Conservation (phyloP, 2,797 vertebrate genomes). For the Xerus rutilus region DNA sequence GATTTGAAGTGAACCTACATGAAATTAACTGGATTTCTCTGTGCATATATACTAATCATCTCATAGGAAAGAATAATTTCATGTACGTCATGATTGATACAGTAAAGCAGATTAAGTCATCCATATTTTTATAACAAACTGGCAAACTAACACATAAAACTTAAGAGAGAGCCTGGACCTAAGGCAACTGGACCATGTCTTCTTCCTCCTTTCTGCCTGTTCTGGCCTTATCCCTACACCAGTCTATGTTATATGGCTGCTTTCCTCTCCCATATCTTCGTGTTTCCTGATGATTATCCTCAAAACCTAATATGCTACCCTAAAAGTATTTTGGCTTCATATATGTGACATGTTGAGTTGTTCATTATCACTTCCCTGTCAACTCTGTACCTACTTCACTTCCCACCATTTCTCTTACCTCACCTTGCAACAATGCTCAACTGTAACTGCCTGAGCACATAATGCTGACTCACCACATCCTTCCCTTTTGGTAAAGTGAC, state of each 20-base stretch:
- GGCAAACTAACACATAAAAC: background rate
- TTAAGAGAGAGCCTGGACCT: background rate
- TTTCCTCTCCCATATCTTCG: background rate
- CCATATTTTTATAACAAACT: background rate
- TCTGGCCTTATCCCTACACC: background rate
- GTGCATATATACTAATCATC: background rate
- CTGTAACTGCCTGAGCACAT: background rate
- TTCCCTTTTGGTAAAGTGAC: background rate
- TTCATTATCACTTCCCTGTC: background rate
- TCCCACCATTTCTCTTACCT: background rate
- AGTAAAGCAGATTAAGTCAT: background rate
- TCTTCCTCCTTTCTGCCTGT: background rate
- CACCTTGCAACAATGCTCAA: background rate
- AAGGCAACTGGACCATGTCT: background rate
- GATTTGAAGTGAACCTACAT: conserved; percentile 19
- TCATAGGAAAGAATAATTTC: background rate
- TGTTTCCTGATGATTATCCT: background rate
- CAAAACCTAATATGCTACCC: background rate
- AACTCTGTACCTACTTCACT: background rate
- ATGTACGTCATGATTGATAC: background rate
- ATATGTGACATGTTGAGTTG: background rate
- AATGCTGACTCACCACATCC: background rate
- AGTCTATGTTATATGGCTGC: background rate
- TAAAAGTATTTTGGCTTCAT: background rate
- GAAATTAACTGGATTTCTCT: conserved; percentile 38